Evolutionary conservation across 2,797 vertebrate genomes (phyloP).

Genomic region (Diplodus puntazzo): DNA sequence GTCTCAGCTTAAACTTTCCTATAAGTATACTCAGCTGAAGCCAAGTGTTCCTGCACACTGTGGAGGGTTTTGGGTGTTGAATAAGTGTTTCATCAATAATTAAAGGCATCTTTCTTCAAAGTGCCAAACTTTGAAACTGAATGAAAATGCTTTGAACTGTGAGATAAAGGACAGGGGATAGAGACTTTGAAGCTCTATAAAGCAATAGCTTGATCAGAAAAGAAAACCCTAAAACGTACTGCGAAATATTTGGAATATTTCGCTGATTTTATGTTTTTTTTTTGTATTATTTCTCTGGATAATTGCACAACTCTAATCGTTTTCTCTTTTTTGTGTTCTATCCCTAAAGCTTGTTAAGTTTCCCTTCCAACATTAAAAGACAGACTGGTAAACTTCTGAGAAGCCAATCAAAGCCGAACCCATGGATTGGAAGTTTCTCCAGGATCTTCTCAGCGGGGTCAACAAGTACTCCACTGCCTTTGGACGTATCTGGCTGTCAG

Average conservation of each 20-base stretch:
- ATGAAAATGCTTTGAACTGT: constrained; percentile 21
- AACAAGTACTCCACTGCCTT: constrained; percentile 96
- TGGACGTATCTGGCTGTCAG: constrained; percentile 92
- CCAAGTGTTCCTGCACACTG: background rate
- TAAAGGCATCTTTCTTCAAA: constrained; percentile 34
- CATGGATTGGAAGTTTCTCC: constrained; percentile 94
- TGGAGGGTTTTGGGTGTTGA: constrained; percentile 13
- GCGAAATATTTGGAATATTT: constrained; percentile 7
- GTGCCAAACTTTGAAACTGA: constrained; percentile 9
- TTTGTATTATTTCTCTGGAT: constrained; percentile 1
- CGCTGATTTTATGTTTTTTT: background rate
- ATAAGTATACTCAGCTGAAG: background rate
- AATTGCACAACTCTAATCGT: constrained; percentile 4
- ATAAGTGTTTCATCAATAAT: constrained; percentile 31
- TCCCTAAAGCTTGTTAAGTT: background rate
- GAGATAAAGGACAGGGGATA: background rate
- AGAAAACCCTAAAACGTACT: background rate
- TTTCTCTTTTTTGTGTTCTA: constrained; percentile 15
- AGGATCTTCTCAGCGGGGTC: constrained; percentile 89
- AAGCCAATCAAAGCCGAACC: constrained; percentile 12
- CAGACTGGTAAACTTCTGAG: constrained; percentile 7
- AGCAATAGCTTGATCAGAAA: constrained; percentile 1
- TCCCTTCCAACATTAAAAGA: background rate
- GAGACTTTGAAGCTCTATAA: background rate
- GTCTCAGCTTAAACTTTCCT: background rate